Conservation (phyloP, 2,113 vertebrate species). For the Oxyura jamaicensis region DNA sequence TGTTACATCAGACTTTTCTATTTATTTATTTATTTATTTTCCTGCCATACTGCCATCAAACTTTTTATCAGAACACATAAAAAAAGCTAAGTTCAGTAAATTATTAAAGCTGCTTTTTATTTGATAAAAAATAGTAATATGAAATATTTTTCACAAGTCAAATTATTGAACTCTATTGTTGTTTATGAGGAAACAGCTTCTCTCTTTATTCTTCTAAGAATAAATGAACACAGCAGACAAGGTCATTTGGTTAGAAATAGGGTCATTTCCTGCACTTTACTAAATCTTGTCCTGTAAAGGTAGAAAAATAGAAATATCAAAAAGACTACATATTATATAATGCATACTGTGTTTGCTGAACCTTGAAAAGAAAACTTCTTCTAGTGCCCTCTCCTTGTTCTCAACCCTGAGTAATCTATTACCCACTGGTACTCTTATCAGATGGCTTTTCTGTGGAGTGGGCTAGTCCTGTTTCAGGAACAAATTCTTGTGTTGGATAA, state of each 20-base stretch:
- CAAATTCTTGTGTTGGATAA: not conserved
- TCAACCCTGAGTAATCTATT: not conserved
- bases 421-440: not conserved
- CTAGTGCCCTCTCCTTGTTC: not conserved
- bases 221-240: not conserved
- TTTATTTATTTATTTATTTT: not conserved
- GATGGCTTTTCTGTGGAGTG: not conserved
- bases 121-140: not conserved
- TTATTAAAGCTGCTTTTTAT: not conserved
- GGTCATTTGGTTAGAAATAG: not conserved
- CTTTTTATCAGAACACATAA: not conserved
- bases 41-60: not conserved
- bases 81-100: not conserved
- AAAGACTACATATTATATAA: not conserved
- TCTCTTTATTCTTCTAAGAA: not conserved
- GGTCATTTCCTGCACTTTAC: not conserved
- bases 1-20: not conserved
- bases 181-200: not conserved
- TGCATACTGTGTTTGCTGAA: not conserved
- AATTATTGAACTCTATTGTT: not conserved
- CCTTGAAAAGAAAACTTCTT: not conserved
- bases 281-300: constrained; percentile 11
- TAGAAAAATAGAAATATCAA: constrained; percentile 14
- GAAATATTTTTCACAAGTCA: not conserved
- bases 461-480: not conserved